These are phyloP conservation scores for Spodoptera exigua DNA, from an alignment of 2,888 invertebrate genomes.

Conservation along the genomic window DNA sequence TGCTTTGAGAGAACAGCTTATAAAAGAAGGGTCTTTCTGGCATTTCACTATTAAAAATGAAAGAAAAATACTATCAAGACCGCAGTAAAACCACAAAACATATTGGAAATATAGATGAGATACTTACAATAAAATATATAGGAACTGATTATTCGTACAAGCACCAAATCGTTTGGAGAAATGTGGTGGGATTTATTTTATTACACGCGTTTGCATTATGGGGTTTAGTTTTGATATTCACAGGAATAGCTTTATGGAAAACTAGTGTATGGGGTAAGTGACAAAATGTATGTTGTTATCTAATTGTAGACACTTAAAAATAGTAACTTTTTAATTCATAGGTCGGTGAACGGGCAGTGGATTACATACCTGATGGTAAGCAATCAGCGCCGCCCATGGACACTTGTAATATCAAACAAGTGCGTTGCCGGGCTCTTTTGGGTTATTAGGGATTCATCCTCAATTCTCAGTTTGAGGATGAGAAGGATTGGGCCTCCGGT, in stretches of 20 bases:
- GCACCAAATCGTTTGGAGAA: slow-evolving; percentile 90
- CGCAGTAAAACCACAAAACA: not conserved
- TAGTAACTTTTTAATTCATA: no score
- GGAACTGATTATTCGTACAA: slow-evolving; percentile 74
- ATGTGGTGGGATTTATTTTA: slow-evolving; percentile 89
- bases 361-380: no score
- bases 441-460: no score
- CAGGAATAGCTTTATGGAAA: slow-evolving; percentile 47
- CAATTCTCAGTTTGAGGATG: no score
- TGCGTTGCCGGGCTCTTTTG: no score
- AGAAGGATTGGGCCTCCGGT: no score
- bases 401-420: no score
- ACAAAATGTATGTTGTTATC: no score
- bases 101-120: slow-evolving; percentile 21
- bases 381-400: no score
- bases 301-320: no score
- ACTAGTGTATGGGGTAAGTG: slow-evolving; percentile 57
- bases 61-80: not conserved
- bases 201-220: slow-evolving; percentile 85
- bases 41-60: slow-evolving; percentile 36
- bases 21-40: slow-evolving; percentile 39
- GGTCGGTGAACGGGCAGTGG: no score
- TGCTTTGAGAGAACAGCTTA: slow-evolving; percentile 42
- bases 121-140: slow-evolving; percentile 57
- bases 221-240: slow-evolving; percentile 72